A percentile compares a stretch with the other conserved stretches of the same genome.
These are phyloP conservation scores for Oscheius myriophilus DNA, from an alignment of 2,888 invertebrate species.

Conservation along the genomic window DNA sequence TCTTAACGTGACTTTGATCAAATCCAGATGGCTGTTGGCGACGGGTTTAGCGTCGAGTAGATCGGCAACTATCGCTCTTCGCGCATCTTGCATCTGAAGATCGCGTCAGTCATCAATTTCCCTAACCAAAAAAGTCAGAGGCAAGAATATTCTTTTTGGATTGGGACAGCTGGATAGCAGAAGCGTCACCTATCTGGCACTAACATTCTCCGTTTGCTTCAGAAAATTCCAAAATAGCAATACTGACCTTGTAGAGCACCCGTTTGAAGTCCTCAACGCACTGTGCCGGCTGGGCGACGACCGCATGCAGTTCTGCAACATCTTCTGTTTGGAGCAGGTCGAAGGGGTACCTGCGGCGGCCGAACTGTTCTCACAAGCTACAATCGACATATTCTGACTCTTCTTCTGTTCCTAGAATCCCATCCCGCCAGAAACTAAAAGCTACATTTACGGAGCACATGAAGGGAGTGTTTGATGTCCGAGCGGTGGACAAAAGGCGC, in stretches of 20 bases:
- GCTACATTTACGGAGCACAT: too few relatives aligned
- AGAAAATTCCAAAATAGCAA: background rate
- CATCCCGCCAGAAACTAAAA: slow-evolving; percentile 5
- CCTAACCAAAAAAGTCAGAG: too few relatives aligned
- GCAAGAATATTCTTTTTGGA: too few relatives aligned
- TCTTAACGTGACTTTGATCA: slow-evolving; percentile 2
- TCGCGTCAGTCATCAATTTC: too few relatives aligned
- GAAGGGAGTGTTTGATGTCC: too few relatives aligned
- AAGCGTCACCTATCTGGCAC: too few relatives aligned
- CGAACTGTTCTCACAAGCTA: slow-evolving; percentile 16
- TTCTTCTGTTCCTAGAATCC: slow-evolving; percentile 17
- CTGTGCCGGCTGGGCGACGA: slow-evolving; percentile 15
- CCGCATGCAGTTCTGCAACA: background rate
- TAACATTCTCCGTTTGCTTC: background rate
- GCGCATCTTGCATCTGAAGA: slow-evolving; percentile 64
- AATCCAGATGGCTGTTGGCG: slow-evolving; percentile 12
- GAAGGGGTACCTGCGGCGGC: background rate
- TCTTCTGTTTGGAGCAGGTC: too few relatives aligned
- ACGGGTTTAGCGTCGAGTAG: slow-evolving; percentile 12
- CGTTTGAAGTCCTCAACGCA: slow-evolving; percentile 32
- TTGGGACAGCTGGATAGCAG: too few relatives aligned
- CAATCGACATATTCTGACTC: slow-evolving; percentile 1
- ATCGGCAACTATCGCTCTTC: slow-evolving; percentile 43
- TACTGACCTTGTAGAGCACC: slow-evolving; percentile 27
- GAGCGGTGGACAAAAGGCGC: too few relatives aligned